These are phyloP conservation scores for Eilema sororculum DNA, from an alignment of 2,888 invertebrate genomes.

Conservation along the genomic window DNA sequence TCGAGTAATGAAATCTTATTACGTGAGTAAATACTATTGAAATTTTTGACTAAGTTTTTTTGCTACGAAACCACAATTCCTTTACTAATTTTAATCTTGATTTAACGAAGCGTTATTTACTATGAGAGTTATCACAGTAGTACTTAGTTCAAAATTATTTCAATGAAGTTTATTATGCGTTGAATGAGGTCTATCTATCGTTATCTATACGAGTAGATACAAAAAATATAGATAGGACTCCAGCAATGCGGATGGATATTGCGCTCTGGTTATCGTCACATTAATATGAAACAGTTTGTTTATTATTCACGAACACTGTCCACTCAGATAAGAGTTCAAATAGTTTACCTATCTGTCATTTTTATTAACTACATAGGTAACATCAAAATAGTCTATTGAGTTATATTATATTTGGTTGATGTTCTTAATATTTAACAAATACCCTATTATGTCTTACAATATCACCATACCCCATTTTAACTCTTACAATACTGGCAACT, in stretches of 20 bases:
- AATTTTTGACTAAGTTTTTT: background rate
- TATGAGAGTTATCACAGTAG: background rate
- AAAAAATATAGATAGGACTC: background rate
- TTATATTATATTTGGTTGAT: background rate
- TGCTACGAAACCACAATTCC: background rate
- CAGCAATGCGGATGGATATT: background rate
- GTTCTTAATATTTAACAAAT: background rate
- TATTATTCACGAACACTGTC: slow-evolving; percentile 1
- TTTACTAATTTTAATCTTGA: background rate
- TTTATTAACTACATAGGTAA: background rate
- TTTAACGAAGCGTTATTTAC: background rate
- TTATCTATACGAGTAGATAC: background rate
- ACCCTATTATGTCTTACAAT: too few species aligned
- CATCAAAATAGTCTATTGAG: background rate
- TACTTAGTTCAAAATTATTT: background rate
- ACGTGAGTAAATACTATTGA: background rate
- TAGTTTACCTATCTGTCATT: background rate
- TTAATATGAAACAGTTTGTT: slow-evolving; percentile 1
- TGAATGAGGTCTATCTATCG: background rate
- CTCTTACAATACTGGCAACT: background rate
- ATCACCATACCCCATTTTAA: background rate
- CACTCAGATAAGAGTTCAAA: background rate
- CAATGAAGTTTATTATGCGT: background rate
- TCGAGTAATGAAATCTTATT: slow-evolving; percentile 3
- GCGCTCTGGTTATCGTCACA: background rate